Evolutionary conservation across 2,888 invertebrate species (phyloP), one percentile per base, ranked within the genome.

Genomic region (Poecilobothrus nobilitatus): DNA sequence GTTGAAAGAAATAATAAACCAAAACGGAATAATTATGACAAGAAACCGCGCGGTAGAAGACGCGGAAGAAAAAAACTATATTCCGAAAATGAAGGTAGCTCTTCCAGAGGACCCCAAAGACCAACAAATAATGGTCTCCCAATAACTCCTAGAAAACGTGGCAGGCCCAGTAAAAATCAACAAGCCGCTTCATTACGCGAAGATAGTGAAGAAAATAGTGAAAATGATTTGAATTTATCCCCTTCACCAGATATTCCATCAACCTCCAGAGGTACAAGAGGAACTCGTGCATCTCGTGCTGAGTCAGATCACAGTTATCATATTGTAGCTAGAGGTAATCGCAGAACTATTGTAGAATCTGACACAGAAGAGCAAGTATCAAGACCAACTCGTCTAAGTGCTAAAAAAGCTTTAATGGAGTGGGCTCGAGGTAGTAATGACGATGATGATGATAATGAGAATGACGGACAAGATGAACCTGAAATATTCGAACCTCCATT

Each of bases 301-400:
- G 82, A 81, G 71, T 79, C 79, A 63, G 81, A 82, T 73, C 82
- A 81, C 68, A 81, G 81, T 73, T 81, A 81, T 72, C 80, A 81
- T 72, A 72, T 81, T 66, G 78, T 74, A 37, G 78, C 75, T 66
- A 77, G 75, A 74, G 78, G 76, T 73, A 73, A 77, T 8, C 77
- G 80, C 15, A 70, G 70, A 61, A 41, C 66, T 18, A 75, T 79
- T 53, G 74, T 76, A 3, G 80, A 79, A 66, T 81, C 81, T 0
- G 81, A 81, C 69, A 76, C 76, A 34, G 80, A 79, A 61, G 69
- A 71, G 61, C 76, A 77, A 4, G 69, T 74, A 5, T 72, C 73
- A 4, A 75, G 80, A 5, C 80, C 81, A 2, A 81, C 81, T 2
- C 74, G 81, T 7, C 76, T 79, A 53, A 80, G 80, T 69, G 76